Evolutionary conservation across 1,140 invertebrate species (phyloP).

Genomic region (Drosophila ananassae): DNA sequence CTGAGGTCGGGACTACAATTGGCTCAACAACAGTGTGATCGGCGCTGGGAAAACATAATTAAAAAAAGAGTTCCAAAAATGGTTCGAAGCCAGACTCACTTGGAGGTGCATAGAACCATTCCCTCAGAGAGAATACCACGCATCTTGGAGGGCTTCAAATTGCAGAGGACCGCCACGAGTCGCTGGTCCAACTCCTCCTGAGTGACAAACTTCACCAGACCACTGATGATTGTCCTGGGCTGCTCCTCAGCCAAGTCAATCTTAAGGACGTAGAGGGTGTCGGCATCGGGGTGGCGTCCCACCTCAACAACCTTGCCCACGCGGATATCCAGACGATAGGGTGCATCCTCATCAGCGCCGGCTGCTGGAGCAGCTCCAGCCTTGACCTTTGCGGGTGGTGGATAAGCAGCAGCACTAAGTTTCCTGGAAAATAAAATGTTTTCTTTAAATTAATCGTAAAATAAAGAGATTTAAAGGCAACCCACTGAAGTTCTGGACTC

Average conservation of each 20-base stretch:
- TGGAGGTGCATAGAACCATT: slow-evolving; percentile 96
- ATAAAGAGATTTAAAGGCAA: neutral
- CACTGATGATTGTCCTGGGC: slow-evolving; percentile 92
- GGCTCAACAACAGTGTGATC: slow-evolving; percentile 93
- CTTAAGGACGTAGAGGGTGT: slow-evolving; percentile 96
- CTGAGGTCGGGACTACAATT: slow-evolving; percentile 89
- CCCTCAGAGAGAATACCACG: slow-evolving; percentile 94
- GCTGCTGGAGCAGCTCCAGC: slow-evolving; percentile 64
- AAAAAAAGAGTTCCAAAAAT: neutral
- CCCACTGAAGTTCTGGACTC: slow-evolving; percentile 89
- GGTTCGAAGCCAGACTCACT: slow-evolving; percentile 85
- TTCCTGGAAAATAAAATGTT: slow-evolving; percentile 65
- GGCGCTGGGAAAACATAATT: slow-evolving; percentile 84
- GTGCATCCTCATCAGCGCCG: slow-evolving; percentile 87
- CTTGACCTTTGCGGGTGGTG: slow-evolving; percentile 87
- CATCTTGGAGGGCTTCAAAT: slow-evolving; percentile 97
- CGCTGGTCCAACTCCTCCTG: slow-evolving; percentile 94
- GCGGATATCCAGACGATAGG: slow-evolving; percentile 93
- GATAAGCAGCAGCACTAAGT: slow-evolving; percentile 91
- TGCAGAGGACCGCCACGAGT: slow-evolving; percentile 95
- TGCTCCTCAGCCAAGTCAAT: slow-evolving; percentile 91
- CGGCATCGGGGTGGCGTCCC: slow-evolving; percentile 97
- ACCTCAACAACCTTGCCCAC: slow-evolving; percentile 96
- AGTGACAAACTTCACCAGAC: slow-evolving; percentile 95
- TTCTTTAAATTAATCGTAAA: neutral